Evolutionary conservation across 2,797 vertebrate genomes (phyloP).

Genomic region (Fistularia tabacaria): DNA sequence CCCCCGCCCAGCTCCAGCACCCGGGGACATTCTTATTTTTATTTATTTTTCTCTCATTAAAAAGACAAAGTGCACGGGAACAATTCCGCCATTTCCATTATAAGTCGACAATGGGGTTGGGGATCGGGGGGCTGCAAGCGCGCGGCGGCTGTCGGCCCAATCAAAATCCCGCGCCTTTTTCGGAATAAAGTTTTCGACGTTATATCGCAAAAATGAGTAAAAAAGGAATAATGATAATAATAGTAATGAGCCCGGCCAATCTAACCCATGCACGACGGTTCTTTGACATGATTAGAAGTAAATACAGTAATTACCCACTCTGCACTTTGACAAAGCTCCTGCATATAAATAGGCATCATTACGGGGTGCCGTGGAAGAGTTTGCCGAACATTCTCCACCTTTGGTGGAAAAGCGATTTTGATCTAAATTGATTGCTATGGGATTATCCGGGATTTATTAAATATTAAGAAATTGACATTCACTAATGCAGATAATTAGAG

Average conservation of each 20-base stretch:
- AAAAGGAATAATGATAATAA: conserved; percentile 20
- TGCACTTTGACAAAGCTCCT: conserved; percentile 76
- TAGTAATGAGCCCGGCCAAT: conserved; percentile 40
- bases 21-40: too few relatives aligned
- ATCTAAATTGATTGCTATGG: conserved; percentile 91
- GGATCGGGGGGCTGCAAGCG: too few relatives aligned
- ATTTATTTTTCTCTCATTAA: too few relatives aligned
- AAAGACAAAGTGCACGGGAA: too few relatives aligned
- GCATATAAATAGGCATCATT: conserved; percentile 81
- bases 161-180: too few relatives aligned
- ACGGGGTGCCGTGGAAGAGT: conserved; percentile 73
- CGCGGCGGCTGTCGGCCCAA: too few relatives aligned
- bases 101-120: too few relatives aligned
- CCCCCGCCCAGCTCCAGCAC: too few relatives aligned
- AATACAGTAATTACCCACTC: conserved; percentile 85
- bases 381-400: conserved; percentile 75
- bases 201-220: conserved; percentile 13
- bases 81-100: too few relatives aligned
- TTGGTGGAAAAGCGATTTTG: conserved; percentile 80
- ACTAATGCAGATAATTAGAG: conserved; percentile 86
- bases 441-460: conserved; percentile 88
- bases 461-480: conserved; percentile 89
- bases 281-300: conserved; percentile 77
- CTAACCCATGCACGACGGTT: conserved; percentile 65
- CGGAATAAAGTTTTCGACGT: conserved; percentile 36